phyloP scores from a whole-genome alignment of 2,113 vertebrate species.

The Paramisgurnus dabryanus region DNA sequence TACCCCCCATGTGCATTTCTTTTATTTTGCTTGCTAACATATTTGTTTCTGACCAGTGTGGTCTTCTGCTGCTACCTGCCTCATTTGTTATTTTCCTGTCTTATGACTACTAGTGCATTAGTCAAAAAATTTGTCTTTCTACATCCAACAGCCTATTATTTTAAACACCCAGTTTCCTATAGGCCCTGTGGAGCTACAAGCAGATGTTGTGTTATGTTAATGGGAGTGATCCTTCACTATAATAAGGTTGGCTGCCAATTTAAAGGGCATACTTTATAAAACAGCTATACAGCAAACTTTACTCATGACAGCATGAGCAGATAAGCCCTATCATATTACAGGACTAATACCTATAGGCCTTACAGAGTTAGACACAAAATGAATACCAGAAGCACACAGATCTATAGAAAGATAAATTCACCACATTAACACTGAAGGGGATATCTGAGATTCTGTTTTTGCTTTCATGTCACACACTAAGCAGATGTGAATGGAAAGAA shows the following conservation, averaged over 20 bases:
- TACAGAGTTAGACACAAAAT: neutral
- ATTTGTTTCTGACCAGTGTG: neutral
- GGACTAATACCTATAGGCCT: neutral
- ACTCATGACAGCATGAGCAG: neutral
- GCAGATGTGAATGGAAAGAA: slow-evolving; percentile 53
- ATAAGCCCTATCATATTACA: neutral
- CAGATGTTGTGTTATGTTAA: neutral
- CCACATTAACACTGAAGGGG: neutral
- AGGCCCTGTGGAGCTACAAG: neutral
- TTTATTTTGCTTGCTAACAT: neutral
- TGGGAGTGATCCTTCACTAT: neutral
- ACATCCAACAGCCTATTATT: neutral
- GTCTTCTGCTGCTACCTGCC: neutral
- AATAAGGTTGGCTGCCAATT: neutral
- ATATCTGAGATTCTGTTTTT: slow-evolving; percentile 6
- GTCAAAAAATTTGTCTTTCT: neutral
- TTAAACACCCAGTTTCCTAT: neutral
- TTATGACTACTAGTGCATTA: no score
- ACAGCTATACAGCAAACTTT: neutral
- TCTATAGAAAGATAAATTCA: neutral
- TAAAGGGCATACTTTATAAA: neutral
- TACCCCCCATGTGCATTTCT: slow-evolving; percentile 35
- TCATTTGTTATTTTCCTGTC: neutral
- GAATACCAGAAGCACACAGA: neutral
- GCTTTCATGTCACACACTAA: slow-evolving; percentile 40